A percentile compares a stretch with the other conserved stretches of the same genome.
Conservation (phyloP, 2,888 invertebrate species). For the Oscheius myriophilus region DNA sequence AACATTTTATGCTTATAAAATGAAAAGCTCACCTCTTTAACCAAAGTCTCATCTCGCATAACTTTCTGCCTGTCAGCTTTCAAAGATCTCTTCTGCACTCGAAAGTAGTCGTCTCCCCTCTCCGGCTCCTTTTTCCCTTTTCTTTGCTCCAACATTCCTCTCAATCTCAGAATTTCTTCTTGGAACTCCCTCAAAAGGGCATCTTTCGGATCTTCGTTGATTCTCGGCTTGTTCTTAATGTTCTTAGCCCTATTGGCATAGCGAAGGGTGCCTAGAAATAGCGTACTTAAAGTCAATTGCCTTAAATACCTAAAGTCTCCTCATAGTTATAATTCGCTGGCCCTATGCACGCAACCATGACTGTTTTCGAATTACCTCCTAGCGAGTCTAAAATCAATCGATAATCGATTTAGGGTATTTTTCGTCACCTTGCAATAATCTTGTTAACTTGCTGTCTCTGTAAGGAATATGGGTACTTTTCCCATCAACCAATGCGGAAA, state of each 20-base stretch:
- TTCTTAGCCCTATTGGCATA: slow-evolving; percentile 81
- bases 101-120: slow-evolving; percentile 71
- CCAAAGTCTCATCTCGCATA: slow-evolving; percentile 66
- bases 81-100: slow-evolving; percentile 72
- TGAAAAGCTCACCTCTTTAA: slow-evolving; percentile 60
- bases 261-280: slow-evolving; percentile 75
- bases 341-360: slow-evolving; percentile 99
- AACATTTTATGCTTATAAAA: too few species aligned
- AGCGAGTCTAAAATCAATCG: slow-evolving; percentile 81
- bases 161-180: slow-evolving; percentile 64
- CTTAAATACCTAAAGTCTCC: slow-evolving; percentile 76
- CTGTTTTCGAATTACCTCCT: slow-evolving; percentile 97
- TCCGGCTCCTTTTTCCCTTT: slow-evolving; percentile 66
- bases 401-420: not conserved
- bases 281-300: too few species aligned
- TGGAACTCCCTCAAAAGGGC: slow-evolving; percentile 93
- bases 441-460: slow-evolving; percentile 93
- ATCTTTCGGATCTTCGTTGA: slow-evolving; percentile 99
- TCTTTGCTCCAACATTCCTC: slow-evolving; percentile 50
- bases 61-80: slow-evolving; percentile 73
- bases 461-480: slow-evolving; percentile 97
- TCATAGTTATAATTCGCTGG: slow-evolving; percentile 98
- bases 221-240: slow-evolving; percentile 96
- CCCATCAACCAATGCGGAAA: slow-evolving; percentile 95
- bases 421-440: slow-evolving; percentile 82